Base-by-base conservation (phyloP, 2,797 vertebrate species). In the Ispidina picta region DNA sequence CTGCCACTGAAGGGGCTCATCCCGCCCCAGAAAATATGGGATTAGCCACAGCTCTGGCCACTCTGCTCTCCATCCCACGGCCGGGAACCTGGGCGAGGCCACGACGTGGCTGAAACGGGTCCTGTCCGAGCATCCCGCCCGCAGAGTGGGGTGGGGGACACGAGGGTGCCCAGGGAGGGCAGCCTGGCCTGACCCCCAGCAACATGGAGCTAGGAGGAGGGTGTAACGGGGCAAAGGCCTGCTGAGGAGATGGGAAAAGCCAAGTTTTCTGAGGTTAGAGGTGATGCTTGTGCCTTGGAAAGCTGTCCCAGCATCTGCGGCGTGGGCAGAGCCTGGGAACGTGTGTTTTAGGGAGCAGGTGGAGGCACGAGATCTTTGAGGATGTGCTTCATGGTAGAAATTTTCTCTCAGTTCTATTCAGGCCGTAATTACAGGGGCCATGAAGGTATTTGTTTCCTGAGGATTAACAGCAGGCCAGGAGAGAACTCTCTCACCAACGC, bases 381-480 rank as follows among this genome's bases (percentile, higher is more conserved):
- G 65, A 33, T 72, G 41, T 7, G 26, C 64, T 88, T 93, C 88
- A 91, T 90, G 90, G 33, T 1, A 80, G 74, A 88, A 63, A 55
- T 89, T 84, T 72, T 80, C 44, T 83, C 75, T 87, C 81, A 0
- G 8, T 81, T 80, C 72, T 63, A 13, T 78, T 83, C 69, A 87
- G 82, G 41, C 69, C 20, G 14, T 95, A 93, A 96, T 95, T 94
- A 90, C 44, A 72, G 76, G 41, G 15, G 66, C 63, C 44, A 64
- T 81, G 56, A 89, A 91, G 55, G 79, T 55, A 48, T 92, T 95
- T 93, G 77, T 95, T 96, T 90, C 82, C 90, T 78, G 79, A 58
- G 19, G 22, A 85, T 62, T 86, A 89, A 83, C 7, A 81, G 82
- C 51, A 26, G 92, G 63, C 84, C 92, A 87, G 89, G 73, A 92